Percentiles rank a stretch among this genome's conserved stretches.
These are phyloP conservation scores for Drosophila atroscutellata DNA, from an alignment of 2,888 invertebrate species.

Conservation along the genomic window DNA sequence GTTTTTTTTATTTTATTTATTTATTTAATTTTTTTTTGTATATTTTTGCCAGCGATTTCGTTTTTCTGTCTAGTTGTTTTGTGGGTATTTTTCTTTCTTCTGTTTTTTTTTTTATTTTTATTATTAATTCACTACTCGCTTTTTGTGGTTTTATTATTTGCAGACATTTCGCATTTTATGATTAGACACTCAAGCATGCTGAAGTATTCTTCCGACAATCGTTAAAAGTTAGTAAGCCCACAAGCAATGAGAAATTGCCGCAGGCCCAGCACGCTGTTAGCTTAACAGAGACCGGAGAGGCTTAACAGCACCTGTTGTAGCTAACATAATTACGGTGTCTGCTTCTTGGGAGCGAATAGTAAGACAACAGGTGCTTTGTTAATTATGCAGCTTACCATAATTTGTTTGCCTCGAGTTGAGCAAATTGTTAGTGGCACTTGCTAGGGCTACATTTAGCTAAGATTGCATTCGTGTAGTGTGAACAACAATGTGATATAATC, in stretches of 20 bases:
- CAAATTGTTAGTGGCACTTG: conserved; percentile 10
- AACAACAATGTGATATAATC: conserved; percentile 6
- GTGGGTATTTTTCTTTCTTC: conserved; percentile 8
- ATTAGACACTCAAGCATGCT: conserved; percentile 71
- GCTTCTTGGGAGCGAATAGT: conserved; percentile 11
- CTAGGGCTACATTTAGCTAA: conserved; percentile 7
- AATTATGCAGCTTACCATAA: conserved; percentile 60
- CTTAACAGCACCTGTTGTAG: conserved; percentile 17
- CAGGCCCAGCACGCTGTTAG: conserved; percentile 31
- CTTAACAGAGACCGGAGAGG: conserved; percentile 17
- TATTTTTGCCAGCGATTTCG: conserved; percentile 62
- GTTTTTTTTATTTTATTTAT: conserved; percentile 60
- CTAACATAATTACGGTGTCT: conserved; percentile 37
- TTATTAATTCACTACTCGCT: conserved; percentile 25
- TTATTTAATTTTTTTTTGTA: conserved; percentile 24
- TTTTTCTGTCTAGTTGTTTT: conserved; percentile 50
- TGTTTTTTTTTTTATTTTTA: conserved; percentile 15
- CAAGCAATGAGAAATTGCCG: conserved; percentile 29
- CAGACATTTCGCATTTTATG: conserved; percentile 71
- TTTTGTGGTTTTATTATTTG: conserved; percentile 70
- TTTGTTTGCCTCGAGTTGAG: conserved; percentile 38
- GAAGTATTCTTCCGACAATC: conserved; percentile 76
- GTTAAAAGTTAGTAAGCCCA: conserved; percentile 53
- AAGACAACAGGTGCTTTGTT: conserved; percentile 24
- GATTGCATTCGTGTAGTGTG: not conserved